These are phyloP conservation scores for Calephelis nemesis DNA, from an alignment of 1,140 invertebrate genomes.

Conservation along the genomic window DNA sequence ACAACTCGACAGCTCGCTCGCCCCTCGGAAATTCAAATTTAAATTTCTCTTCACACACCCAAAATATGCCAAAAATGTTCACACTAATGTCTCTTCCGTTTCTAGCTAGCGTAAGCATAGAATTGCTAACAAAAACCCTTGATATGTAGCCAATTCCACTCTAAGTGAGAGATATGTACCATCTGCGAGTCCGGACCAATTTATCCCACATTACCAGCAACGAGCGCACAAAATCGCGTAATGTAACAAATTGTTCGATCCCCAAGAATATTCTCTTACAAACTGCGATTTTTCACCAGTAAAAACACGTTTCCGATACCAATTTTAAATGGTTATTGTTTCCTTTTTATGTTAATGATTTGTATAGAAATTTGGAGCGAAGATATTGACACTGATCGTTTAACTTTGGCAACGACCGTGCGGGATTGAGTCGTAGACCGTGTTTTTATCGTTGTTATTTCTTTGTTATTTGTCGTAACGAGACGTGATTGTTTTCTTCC, in stretches of 20 bases:
- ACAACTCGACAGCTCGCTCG: constrained; percentile 45
- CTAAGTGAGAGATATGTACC: constrained; percentile 30
- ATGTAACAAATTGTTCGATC: constrained; percentile 16
- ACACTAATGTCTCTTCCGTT: constrained; percentile 43
- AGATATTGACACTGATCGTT: constrained; percentile 61
- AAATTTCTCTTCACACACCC: constrained; percentile 49
- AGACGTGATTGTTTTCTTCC: constrained; percentile 66
- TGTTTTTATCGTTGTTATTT: constrained; percentile 65
- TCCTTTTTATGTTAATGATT: constrained; percentile 74
- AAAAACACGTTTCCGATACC: constrained; percentile 59
- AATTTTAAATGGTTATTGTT: constrained; percentile 76
- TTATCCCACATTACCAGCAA: constrained; percentile 14
- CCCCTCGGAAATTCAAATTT: constrained; percentile 67
- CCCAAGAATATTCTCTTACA: constrained; percentile 38
- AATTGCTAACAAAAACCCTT: constrained; percentile 33
- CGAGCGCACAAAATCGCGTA: constrained; percentile 7
- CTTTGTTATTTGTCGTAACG: constrained; percentile 60
- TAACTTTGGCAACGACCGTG: constrained; percentile 57
- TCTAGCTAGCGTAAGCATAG: constrained; percentile 32
- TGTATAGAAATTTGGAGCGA: constrained; percentile 68
- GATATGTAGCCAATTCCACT: constrained; percentile 21
- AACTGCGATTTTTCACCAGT: constrained; percentile 70
- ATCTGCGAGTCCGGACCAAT: constrained; percentile 16
- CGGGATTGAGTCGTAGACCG: constrained; percentile 59
- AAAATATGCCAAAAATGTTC: constrained; percentile 39